These are phyloP conservation scores for Antrozous pallidus DNA, from an alignment of 2,797 vertebrate species.

Conservation along the genomic window DNA sequence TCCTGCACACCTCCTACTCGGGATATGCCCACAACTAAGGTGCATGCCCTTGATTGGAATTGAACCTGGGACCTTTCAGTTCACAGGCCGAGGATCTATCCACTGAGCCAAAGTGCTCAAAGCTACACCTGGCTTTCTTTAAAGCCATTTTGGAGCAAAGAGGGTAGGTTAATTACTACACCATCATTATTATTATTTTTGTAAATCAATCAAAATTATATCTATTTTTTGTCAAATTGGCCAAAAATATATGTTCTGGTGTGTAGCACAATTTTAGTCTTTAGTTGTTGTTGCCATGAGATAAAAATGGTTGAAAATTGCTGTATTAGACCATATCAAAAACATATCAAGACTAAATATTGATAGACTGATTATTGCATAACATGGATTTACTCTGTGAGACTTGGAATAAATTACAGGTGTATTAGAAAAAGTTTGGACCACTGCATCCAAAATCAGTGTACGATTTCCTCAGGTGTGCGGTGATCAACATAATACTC, in stretches of 20 bases:
- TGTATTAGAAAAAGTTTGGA: background rate
- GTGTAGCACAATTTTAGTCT: background rate
- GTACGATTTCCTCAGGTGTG: background rate
- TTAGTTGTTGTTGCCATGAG: background rate
- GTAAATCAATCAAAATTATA: background rate
- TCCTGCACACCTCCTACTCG: too few species aligned
- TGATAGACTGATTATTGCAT: background rate
- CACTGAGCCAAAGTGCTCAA: too few species aligned
- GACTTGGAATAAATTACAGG: background rate
- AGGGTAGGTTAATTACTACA: background rate
- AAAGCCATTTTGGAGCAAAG: background rate
- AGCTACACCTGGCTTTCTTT: too few species aligned
- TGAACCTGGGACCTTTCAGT: too few species aligned
- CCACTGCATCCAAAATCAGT: background rate
- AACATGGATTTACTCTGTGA: background rate
- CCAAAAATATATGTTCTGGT: background rate
- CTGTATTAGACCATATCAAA: background rate
- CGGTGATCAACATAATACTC: background rate
- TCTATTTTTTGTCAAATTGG: background rate
- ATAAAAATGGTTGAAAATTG: background rate
- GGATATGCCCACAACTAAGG: too few species aligned
- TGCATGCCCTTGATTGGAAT: too few species aligned
- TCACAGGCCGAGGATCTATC: too few species aligned
- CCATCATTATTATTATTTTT: background rate
- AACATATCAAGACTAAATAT: background rate